These are phyloP conservation scores for Electrona antarctica DNA, from an alignment of 2,113 vertebrate genomes.

Conservation along the genomic window DNA sequence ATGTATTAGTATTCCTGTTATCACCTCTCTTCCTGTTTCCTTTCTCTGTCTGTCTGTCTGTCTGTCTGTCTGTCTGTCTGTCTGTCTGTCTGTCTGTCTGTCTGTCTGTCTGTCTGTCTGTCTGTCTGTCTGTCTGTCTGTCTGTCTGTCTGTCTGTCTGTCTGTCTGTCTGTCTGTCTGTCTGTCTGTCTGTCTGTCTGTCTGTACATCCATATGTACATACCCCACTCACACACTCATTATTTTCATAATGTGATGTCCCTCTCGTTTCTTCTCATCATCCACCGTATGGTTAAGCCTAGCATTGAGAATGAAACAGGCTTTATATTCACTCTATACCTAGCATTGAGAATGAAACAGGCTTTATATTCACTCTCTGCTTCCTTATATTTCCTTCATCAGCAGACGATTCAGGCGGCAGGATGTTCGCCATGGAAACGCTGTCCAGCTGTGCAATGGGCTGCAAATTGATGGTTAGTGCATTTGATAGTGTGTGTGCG, in stretches of 20 bases:
- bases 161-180: too few species aligned
- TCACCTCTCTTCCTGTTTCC: background rate
- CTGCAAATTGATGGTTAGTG: constrained; percentile 90
- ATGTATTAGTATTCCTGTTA: background rate
- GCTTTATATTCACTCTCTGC: constrained; percentile 2
- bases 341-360: too few species aligned
- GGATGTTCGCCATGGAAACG: constrained; percentile 95
- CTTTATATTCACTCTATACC: too few species aligned
- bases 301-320: too few species aligned
- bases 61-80: background rate
- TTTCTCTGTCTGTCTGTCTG: background rate
- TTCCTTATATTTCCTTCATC: constrained; percentile 34
- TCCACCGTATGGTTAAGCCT: background rate
- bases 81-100: too few species aligned
- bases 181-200: background rate
- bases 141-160: too few species aligned
- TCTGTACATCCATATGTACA: too few species aligned
- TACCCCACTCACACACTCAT: too few species aligned
- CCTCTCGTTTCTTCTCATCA: background rate
- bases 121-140: too few species aligned
- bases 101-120: too few species aligned
- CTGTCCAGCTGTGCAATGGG: constrained; percentile 94
- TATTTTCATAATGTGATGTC: background rate
- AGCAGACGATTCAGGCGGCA: constrained; percentile 93
- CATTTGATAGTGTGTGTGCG: constrained; percentile 20